A percentile compares a stretch with the other conserved stretches of the same genome.
These are phyloP conservation scores for Periophthalmodon schlosseri DNA, from an alignment of 2,113 vertebrate species.

Conservation along the genomic window DNA sequence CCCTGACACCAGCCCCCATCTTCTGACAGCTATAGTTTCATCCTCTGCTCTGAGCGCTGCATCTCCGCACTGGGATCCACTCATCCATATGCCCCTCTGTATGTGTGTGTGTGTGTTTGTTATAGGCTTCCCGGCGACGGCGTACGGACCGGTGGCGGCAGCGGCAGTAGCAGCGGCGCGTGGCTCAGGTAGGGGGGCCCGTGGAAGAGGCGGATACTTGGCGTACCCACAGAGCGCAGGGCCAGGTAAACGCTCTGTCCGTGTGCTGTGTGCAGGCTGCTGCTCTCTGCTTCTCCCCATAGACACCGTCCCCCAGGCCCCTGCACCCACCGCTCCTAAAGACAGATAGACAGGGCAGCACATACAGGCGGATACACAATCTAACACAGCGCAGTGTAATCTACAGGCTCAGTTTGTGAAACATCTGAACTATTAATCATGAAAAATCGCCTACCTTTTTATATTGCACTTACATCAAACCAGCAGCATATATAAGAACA, in stretches of 20 bases:
- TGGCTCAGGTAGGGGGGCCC: constrained; percentile 98
- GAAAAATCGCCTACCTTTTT: background rate
- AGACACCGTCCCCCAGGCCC: constrained; percentile 51
- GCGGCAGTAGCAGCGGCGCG: constrained; percentile 93
- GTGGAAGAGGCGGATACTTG: constrained; percentile 86
- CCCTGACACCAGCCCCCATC: constrained; percentile 52
- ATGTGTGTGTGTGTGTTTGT: constrained; percentile 68
- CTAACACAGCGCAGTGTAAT: background rate
- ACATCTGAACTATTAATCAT: background rate
- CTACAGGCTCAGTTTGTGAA: background rate
- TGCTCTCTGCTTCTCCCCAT: constrained; percentile 78
- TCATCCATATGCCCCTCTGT: constrained; percentile 61
- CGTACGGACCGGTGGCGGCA: constrained; percentile 95
- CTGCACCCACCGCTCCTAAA: constrained; percentile 31
- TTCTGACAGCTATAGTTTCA: constrained; percentile 61
- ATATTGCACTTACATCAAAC: background rate
- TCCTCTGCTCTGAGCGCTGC: constrained; percentile 54
- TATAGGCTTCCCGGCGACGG: constrained; percentile 93
- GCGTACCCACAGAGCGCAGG: constrained; percentile 93
- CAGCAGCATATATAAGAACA: background rate
- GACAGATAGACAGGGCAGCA: constrained; percentile 23
- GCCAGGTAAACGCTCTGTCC: constrained; percentile 92
- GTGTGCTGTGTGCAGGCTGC: constrained; percentile 89
- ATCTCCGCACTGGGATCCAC: constrained; percentile 54
- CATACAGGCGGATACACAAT: constrained; percentile 11